These are phyloP conservation scores for Forbesichthys agassizii DNA, from an alignment of 2,113 vertebrate species.

Conservation along the genomic window DNA sequence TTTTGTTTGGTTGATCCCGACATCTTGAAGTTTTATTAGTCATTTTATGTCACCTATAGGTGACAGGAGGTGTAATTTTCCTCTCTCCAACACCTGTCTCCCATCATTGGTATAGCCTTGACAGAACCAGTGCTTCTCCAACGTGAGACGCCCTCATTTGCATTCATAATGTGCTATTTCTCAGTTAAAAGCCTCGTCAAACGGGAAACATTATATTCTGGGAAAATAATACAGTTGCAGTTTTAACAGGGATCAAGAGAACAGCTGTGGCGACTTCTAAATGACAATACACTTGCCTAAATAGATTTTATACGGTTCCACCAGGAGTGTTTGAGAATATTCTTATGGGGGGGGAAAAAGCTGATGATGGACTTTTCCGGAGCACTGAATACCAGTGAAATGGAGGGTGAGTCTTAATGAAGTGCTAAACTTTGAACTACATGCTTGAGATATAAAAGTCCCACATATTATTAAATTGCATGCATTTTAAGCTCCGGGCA, in stretches of 20 bases:
- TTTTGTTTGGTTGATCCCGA: constrained; percentile 57
- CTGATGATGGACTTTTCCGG: constrained; percentile 13
- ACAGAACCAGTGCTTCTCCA: constrained; percentile 27
- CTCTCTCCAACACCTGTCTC: constrained; percentile 67
- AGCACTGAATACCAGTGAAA: constrained; percentile 10
- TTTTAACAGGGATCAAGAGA: constrained; percentile 10
- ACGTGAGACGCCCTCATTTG: constrained; percentile 54
- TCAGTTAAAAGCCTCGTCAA: constrained; percentile 60
- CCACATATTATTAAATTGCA: constrained; percentile 42
- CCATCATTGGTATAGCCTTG: constrained; percentile 66
- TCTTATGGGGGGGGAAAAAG: not conserved
- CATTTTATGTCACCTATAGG: constrained; percentile 69
- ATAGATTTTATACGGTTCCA: constrained; percentile 8
- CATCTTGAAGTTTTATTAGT: constrained; percentile 73
- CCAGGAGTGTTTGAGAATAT: constrained; percentile 22
- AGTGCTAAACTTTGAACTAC: constrained; percentile 43
- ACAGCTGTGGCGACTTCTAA: constrained; percentile 24
- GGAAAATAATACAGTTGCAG: constrained; percentile 19
- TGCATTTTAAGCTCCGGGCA: constrained; percentile 37
- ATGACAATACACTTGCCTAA: not conserved
- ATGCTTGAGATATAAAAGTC: constrained; percentile 46
- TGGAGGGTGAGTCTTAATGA: constrained; percentile 48
- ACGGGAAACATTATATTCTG: constrained; percentile 40
- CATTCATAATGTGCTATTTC: constrained; percentile 60
- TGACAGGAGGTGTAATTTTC: constrained; percentile 63